Evolutionary conservation across 2,113 vertebrate genomes (phyloP).

Genomic region (Tylochromis polylepis): DNA sequence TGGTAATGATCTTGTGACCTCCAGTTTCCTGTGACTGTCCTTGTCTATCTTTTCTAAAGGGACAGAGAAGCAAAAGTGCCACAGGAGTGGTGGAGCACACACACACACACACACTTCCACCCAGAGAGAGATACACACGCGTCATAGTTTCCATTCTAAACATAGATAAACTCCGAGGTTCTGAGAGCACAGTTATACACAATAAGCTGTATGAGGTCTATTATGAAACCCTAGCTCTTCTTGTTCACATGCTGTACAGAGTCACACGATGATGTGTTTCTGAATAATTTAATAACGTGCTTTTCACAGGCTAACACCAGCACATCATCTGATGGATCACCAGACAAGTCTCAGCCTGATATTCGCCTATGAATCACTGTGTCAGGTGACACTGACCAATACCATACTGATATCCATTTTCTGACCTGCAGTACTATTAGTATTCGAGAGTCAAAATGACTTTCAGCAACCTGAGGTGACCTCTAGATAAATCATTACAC

Average conservation of each 20-base stretch:
- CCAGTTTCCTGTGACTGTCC: not conserved
- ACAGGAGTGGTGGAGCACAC: not conserved
- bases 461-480: not conserved
- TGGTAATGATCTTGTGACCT: not conserved
- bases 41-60: slow-evolving; percentile 31
- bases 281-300: not conserved
- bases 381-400: rapidly evolving
- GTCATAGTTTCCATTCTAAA: slow-evolving; percentile 55
- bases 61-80: not conserved
- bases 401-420: not conserved
- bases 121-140: not conserved
- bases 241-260: not conserved
- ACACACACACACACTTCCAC: not conserved
- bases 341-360: not conserved
- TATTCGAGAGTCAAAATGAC: not conserved
- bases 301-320: not conserved
- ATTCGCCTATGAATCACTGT: not conserved
- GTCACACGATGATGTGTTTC: not conserved
- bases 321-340: not conserved
- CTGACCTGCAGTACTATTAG: not conserved
- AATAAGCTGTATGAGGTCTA: not conserved
- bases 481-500: slow-evolving; percentile 3
- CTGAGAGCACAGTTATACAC: slow-evolving; percentile 6
- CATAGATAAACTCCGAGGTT: slow-evolving; percentile 22
- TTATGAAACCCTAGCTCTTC: slow-evolving; percentile 1